A percentile compares a stretch with the other conserved stretches of the same genome.
phyloP scores from a whole-genome alignment of 2,888 invertebrate genomes.

The Leptopilina syphax region DNA sequence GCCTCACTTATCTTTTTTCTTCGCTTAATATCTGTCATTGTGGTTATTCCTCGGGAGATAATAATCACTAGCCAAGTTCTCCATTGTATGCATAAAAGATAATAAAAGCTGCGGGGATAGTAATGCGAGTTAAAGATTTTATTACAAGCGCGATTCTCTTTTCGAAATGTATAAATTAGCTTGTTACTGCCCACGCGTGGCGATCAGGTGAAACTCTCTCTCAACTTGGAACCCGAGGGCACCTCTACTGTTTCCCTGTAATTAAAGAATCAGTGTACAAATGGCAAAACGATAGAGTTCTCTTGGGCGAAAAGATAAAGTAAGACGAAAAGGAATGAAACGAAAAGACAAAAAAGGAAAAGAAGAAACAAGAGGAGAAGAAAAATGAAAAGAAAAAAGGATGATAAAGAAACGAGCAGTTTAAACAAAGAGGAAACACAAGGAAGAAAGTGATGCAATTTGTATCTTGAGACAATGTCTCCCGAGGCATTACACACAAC shows the following conservation, averaged over 20 bases:
- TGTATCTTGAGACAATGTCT: slow-evolving; percentile 34
- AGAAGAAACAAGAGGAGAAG: not conserved
- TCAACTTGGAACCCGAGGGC: slow-evolving; percentile 19
- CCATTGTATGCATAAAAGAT: not conserved
- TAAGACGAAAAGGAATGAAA: no score
- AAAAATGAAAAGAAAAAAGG: slow-evolving; percentile 6
- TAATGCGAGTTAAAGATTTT: not conserved
- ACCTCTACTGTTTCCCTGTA: slow-evolving; percentile 30
- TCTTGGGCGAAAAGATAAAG: not conserved
- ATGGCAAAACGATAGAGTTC: slow-evolving; percentile 25
- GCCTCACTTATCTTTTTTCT: no score
- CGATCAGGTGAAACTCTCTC: slow-evolving; percentile 18
- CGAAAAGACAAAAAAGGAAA: no score
- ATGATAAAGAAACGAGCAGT: not conserved
- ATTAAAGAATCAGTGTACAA: slow-evolving; percentile 29
- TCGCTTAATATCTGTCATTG: no score
- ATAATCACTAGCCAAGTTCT: no score
- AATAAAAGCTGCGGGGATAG: not conserved
- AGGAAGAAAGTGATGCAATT: slow-evolving; percentile 30
- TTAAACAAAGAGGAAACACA: slow-evolving; percentile 24
- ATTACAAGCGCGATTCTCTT: slow-evolving; percentile 17
- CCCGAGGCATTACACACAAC: slow-evolving; percentile 15
- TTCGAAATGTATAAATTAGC: slow-evolving; percentile 34
- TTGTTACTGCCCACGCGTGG: slow-evolving; percentile 30
- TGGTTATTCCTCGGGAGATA: no score